Evolutionary conservation across 2,797 vertebrate genomes (phyloP).

Genomic region (Natrix natrix): DNA sequence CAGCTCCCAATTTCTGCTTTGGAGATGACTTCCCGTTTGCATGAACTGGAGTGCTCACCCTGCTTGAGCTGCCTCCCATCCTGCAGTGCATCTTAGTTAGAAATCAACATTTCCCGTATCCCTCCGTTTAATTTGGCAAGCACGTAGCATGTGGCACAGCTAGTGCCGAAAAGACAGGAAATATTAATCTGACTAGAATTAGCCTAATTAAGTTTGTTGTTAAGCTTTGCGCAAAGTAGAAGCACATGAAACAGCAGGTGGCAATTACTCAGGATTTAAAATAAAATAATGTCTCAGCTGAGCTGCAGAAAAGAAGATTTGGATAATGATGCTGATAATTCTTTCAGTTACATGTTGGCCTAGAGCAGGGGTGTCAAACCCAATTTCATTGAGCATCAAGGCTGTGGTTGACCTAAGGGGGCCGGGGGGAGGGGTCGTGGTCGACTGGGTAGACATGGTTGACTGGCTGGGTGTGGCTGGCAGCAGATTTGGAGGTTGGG

Average conservation of each 20-base stretch:
- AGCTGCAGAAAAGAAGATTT: conserved; percentile 58
- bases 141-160: conserved; percentile 58
- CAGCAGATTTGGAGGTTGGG: too few relatives aligned
- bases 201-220: conserved; percentile 73
- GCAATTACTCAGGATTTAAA: conserved; percentile 69
- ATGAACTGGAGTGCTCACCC: conserved; percentile 33
- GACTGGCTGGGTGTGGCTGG: too few relatives aligned
- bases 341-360: neutral
- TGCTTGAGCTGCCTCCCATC: conserved; percentile 34
- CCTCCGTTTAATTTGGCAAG: conserved; percentile 60
- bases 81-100: conserved; percentile 56
- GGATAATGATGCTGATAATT: conserved; percentile 44
- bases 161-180: conserved; percentile 61
- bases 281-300: conserved; percentile 66
- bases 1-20: neutral
- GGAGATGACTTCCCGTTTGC: conserved; percentile 5
- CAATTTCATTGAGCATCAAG: too few relatives aligned
- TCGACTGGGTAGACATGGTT: too few relatives aligned
- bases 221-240: conserved; percentile 69
- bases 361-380: neutral
- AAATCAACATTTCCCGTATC: conserved; percentile 60
- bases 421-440: too few relatives aligned
- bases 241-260: conserved; percentile 65
- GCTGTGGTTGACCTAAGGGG: too few relatives aligned
- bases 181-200: conserved; percentile 74